Base-by-base conservation (phyloP, 2,113 vertebrate species). In the Eolophus roseicapilla region DNA sequence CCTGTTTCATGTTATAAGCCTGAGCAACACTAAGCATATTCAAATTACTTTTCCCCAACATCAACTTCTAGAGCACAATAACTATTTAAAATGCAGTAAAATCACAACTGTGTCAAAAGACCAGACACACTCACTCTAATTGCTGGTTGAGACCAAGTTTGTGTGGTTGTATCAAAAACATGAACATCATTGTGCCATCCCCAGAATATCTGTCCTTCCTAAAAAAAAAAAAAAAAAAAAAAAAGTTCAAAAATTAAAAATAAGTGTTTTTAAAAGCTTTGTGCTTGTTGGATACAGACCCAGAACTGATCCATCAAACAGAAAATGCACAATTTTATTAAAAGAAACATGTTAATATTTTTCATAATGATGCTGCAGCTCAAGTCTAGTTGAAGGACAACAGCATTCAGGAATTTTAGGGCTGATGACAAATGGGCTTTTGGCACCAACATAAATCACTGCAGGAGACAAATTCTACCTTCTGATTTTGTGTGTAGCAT, bases 101-200 rank as follows among this genome's bases (percentile, higher is more conserved):
- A 85, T 70, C 50, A 43, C 28, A 49, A 2, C 0, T 52, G 28
- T 23, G 46, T 17, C 52, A 41, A 17, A 69, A 41, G 18, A 43
- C 17, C 62, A 78, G 64, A 78, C 55, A 8, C 57, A 96, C 98
- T 98, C 97, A 99, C 99, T 77, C 97, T 97, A 81, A 98, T 98
- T 86, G 95, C 77, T 53, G 99, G 98, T 86, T 99, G 98, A 97
- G 94, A 98, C 99, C 99, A 99, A 25, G 97, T 98, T 88, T 97
- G 94, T 68, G 97, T 97, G 46, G 86, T 95, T 63, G 99, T 98
- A 87, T 99, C 98, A 98, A 99, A 99, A 50, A 99, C 92, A 76
- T 99, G 99, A 90, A 99, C 98, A 92, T 99, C 99, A 57, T 99
- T 99, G 93, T 99, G 99, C 99, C 99, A 99, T 39, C 99, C 99